Conservation (phyloP, 2,797 vertebrate genomes). For the Ptychadena robeensis region DNA sequence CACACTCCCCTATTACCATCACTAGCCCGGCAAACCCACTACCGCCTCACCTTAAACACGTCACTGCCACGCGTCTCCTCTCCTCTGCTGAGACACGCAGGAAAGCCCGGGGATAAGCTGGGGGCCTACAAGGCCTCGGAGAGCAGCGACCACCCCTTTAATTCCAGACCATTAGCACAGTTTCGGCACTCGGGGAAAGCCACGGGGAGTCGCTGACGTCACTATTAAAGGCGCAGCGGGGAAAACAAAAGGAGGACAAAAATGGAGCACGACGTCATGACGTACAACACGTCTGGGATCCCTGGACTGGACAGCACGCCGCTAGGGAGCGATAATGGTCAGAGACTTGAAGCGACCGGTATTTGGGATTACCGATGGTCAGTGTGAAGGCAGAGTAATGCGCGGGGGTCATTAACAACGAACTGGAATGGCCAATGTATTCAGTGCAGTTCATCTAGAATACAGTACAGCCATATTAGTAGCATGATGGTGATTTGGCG, state of each 20-base stretch:
- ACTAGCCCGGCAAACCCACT: not conserved
- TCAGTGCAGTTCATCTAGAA: too few species aligned
- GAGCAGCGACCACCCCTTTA: constrained; percentile 39
- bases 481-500: too few species aligned
- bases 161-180: not conserved
- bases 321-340: too few species aligned
- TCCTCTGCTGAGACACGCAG: not conserved
- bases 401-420: too few species aligned
- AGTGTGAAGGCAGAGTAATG: too few species aligned
- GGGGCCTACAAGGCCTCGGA: constrained; percentile 5
- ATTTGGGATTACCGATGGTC: too few species aligned
- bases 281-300: not conserved
- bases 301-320: too few species aligned
- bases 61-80: not conserved
- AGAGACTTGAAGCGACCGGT: not conserved
- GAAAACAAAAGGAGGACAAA: constrained; percentile 10
- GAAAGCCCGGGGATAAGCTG: constrained; percentile 6
- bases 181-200: not conserved
- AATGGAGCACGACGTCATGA: constrained; percentile 25
- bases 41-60: not conserved
- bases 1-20: not conserved
- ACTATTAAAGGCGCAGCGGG: constrained; percentile 15
- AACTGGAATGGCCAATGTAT: too few species aligned
- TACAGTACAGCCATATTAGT: too few species aligned
- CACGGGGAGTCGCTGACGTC: constrained; percentile 16